These are phyloP conservation scores for Aphidius ervi DNA, from an alignment of 1,140 invertebrate species.

Conservation along the genomic window DNA sequence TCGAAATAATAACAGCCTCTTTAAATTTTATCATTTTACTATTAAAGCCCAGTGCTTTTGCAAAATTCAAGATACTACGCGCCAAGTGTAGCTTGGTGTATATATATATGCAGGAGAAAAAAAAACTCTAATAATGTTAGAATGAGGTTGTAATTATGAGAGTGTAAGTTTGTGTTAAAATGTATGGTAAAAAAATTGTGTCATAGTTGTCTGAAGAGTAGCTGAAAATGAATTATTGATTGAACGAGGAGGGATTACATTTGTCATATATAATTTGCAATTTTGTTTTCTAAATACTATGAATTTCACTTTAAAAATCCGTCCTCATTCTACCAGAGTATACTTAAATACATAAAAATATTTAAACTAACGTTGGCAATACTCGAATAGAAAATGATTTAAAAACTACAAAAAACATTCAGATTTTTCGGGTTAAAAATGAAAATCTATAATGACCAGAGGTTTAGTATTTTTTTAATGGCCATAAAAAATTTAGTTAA, in stretches of 20 bases:
- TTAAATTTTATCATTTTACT: conserved; percentile 25
- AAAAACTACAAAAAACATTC: too few species aligned
- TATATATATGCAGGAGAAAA: conserved; percentile 19
- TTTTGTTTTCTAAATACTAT: too few species aligned
- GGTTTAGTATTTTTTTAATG: too few species aligned
- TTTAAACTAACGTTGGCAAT: conserved; percentile 22
- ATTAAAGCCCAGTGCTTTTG: conserved; percentile 43
- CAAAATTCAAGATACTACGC: conserved; percentile 37
- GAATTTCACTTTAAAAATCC: background rate
- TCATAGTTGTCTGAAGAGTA: too few species aligned
- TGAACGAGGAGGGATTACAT: too few species aligned
- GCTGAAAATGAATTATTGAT: too few species aligned
- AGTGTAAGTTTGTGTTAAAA: conserved; percentile 4
- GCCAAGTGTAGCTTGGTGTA: conserved; percentile 36
- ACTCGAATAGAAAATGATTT: conserved; percentile 5
- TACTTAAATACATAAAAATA: conserved; percentile 17
- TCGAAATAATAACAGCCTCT: conserved; percentile 37
- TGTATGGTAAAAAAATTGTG: conserved; percentile 16
- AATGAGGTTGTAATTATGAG: too few species aligned
- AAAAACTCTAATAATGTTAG: too few species aligned
- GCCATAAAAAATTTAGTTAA: too few species aligned
- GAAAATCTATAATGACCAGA: too few species aligned
- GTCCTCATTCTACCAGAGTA: conserved; percentile 2
- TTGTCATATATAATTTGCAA: too few species aligned
- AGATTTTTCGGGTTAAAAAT: too few species aligned